These are phyloP conservation scores for Tuta absoluta DNA, from an alignment of 2,888 invertebrate species.

Conservation along the genomic window DNA sequence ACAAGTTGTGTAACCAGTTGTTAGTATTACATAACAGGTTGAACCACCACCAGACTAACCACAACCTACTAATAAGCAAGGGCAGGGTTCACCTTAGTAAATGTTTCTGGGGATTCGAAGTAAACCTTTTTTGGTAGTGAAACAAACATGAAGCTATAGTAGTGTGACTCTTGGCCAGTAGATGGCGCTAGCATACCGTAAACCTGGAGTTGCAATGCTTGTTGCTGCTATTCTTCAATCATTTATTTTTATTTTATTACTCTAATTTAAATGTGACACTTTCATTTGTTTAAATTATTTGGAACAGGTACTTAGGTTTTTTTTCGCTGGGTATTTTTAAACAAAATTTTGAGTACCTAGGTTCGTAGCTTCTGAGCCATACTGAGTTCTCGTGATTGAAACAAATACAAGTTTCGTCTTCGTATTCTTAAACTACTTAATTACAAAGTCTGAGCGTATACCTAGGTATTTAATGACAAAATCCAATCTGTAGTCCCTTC, in stretches of 20 bases:
- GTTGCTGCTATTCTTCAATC: not conserved
- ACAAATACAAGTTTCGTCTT: not conserved
- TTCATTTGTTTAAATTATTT: not conserved
- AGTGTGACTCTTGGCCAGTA: conserved; percentile 19
- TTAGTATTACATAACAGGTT: conserved; percentile 16
- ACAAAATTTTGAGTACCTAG: too few species aligned
- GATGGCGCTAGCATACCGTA: conserved; percentile 16
- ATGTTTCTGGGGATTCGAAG: not conserved
- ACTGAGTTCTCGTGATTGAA: not conserved
- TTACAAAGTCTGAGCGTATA: not conserved
- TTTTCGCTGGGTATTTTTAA: too few species aligned
- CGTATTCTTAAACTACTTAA: conserved; percentile 5
- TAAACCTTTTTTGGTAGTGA: conserved; percentile 5
- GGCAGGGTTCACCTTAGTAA: too few species aligned
- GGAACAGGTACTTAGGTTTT: not conserved
- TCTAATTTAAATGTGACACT: not conserved
- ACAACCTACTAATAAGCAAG: too few species aligned
- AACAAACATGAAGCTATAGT: conserved; percentile 20
- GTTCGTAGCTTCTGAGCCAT: not conserved
- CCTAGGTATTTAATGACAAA: conserved; percentile 19
- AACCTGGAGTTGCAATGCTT: not conserved
- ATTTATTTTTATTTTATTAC: not conserved
- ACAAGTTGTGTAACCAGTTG: conserved; percentile 20
- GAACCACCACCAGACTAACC: not conserved
- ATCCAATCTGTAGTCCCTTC: conserved; percentile 39